These are phyloP conservation scores for Watsonalla binaria DNA, from an alignment of 2,888 invertebrate genomes.

Conservation along the genomic window DNA sequence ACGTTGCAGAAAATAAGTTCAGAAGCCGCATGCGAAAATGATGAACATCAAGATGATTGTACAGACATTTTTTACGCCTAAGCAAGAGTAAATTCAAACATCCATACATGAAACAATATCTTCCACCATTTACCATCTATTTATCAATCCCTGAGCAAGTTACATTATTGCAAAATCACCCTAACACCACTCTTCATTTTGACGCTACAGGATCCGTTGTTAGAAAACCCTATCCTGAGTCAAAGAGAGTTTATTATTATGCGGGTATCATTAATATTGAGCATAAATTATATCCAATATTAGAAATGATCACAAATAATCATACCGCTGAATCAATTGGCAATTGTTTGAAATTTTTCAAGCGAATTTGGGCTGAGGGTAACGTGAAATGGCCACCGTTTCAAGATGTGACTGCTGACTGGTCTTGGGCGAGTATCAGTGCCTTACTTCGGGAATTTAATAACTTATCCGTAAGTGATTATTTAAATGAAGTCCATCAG, in stretches of 20 bases:
- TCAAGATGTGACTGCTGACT: slow-evolving; percentile 2
- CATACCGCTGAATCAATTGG: slow-evolving; percentile 1
- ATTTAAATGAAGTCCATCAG: neutral
- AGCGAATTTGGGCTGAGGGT: neutral
- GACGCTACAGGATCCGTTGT: neutral
- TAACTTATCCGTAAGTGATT: neutral
- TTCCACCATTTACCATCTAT: neutral
- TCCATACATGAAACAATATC: neutral
- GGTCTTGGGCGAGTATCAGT: neutral
- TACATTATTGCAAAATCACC: neutral
- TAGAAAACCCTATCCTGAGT: neutral
- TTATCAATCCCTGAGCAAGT: neutral
- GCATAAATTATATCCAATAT: slow-evolving; percentile 1
- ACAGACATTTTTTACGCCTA: neutral
- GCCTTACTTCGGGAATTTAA: neutral
- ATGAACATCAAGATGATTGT: neutral
- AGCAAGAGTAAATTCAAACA: neutral
- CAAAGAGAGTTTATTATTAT: slow-evolving; percentile 3
- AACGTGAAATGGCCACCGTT: slow-evolving; percentile 1
- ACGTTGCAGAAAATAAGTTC: neutral
- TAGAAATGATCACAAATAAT: slow-evolving; percentile 3
- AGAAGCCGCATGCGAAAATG: neutral
- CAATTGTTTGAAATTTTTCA: neutral
- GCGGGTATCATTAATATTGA: slow-evolving; percentile 1
- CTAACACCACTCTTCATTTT: neutral